A percentile compares a stretch with the other conserved stretches of the same genome.
phyloP scores from a whole-genome alignment of 2,797 vertebrate species.

The Benthosema pterotum region DNA sequence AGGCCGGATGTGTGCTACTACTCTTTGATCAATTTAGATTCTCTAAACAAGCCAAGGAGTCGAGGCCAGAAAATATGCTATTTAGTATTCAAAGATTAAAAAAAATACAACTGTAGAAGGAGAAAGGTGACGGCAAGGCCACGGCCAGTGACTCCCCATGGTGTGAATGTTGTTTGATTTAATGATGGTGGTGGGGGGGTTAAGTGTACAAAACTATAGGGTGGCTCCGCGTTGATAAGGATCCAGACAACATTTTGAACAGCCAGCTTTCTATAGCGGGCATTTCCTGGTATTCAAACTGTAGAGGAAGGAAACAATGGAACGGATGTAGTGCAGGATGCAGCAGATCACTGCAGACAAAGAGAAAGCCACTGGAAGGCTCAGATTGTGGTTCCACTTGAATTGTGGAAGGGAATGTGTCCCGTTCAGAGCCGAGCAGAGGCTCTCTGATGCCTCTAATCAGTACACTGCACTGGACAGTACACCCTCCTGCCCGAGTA shows the following conservation, averaged over 20 bases:
- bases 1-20: too few species aligned
- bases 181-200: constrained; percentile 25
- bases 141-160: constrained; percentile 6
- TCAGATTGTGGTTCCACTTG: constrained; percentile 33
- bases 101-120: neutral
- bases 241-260: constrained; percentile 67
- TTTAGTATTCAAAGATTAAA: neutral
- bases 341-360: constrained; percentile 61
- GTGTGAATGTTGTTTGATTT: constrained; percentile 21
- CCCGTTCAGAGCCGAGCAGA: constrained; percentile 54
- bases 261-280: constrained; percentile 56
- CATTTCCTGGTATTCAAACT: constrained; percentile 82
- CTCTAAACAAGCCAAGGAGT: too few species aligned
- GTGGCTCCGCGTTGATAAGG: constrained; percentile 50
- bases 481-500: constrained; percentile 32
- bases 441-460: constrained; percentile 20
- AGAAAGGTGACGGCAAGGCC: neutral
- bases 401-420: constrained; percentile 44
- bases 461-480: neutral
- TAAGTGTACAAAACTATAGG: constrained; percentile 30
- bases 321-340: constrained; percentile 68
- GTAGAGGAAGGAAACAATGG: constrained; percentile 69
- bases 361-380: constrained; percentile 61
- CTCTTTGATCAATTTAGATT: too few species aligned
- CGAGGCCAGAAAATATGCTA: too few species aligned